Evolutionary conservation across 1,140 invertebrate species (phyloP).

Genomic region (Euschistus heros): DNA sequence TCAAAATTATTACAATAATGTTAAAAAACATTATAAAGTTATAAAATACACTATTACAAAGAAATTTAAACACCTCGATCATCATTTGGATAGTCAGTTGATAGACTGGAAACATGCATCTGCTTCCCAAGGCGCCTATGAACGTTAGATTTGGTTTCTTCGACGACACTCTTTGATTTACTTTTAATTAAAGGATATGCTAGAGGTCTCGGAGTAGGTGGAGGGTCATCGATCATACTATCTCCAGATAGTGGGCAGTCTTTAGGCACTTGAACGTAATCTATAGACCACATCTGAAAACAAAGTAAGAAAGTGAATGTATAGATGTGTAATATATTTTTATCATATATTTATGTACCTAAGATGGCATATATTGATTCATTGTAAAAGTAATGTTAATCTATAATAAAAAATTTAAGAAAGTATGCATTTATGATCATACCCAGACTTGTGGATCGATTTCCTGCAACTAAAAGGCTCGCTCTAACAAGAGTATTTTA

Average conservation of each 20-base stretch:
- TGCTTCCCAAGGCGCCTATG: conserved; percentile 56
- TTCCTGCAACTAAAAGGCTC: no score
- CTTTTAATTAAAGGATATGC: conserved; percentile 30
- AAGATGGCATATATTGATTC: no score
- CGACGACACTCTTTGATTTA: conserved; percentile 41
- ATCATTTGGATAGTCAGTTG: conserved; percentile 41
- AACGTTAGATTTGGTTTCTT: conserved; percentile 31
- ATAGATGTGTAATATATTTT: no score
- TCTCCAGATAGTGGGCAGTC: conserved; percentile 35
- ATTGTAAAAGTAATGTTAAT: no score
- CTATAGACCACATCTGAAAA: conserved; percentile 86
- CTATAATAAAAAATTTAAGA: no score
- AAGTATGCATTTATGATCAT: no score
- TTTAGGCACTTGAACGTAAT: conserved; percentile 81
- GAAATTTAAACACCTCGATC: neutral
- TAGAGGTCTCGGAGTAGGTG: neutral
- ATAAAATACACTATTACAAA: neutral
- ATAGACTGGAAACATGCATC: conserved; percentile 50
- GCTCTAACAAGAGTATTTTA: no score
- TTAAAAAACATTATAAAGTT: neutral
- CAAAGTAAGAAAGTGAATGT: neutral
- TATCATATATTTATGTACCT: no score
- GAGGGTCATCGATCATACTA: conserved; percentile 20
- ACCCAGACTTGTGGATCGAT: no score
- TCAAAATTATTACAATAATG: neutral